Conservation (phyloP, 2,113 vertebrate genomes). For the Condylura cristata region DNA sequence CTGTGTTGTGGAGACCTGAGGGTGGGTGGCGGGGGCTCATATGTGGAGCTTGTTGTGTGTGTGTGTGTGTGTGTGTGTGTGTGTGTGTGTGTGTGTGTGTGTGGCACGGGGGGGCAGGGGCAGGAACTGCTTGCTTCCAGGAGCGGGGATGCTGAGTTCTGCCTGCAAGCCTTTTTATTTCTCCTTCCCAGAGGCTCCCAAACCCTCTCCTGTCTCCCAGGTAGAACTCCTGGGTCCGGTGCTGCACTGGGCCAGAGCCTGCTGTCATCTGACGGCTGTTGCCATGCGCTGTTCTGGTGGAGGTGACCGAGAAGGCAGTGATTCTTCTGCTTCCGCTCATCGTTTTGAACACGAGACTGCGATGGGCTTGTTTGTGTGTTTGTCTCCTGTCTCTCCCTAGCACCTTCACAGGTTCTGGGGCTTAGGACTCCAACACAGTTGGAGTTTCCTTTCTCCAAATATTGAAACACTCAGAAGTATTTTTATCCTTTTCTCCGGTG, state of each 20-base stretch:
- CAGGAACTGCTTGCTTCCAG: neutral
- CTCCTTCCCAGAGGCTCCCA: neutral
- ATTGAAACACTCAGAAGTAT: fast-evolving
- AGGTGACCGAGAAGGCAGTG: neutral
- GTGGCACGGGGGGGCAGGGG: no score
- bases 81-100: no score
- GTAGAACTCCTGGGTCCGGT: neutral
- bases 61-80: no score
- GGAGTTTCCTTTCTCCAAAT: neutral
- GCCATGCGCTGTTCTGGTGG: neutral
- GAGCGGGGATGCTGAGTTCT: neutral
- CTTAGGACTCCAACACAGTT: neutral
- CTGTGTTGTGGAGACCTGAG: no score
- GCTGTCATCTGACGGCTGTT: no score
- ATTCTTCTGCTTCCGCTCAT: neutral
- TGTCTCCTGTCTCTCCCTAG: neutral
- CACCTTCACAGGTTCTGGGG: no score
- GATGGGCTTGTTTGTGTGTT: neutral
- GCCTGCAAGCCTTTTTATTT: neutral
- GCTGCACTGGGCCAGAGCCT: no score
- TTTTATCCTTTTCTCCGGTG: no score
- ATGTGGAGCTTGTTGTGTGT: neutral
- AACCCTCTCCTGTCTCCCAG: neutral
- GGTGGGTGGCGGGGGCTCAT: neutral
- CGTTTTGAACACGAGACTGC: neutral